A percentile compares a stretch with the other conserved stretches of the same genome.
These are phyloP conservation scores for Lasius fuliginosus DNA, from an alignment of 2,888 invertebrate genomes.

Conservation along the genomic window DNA sequence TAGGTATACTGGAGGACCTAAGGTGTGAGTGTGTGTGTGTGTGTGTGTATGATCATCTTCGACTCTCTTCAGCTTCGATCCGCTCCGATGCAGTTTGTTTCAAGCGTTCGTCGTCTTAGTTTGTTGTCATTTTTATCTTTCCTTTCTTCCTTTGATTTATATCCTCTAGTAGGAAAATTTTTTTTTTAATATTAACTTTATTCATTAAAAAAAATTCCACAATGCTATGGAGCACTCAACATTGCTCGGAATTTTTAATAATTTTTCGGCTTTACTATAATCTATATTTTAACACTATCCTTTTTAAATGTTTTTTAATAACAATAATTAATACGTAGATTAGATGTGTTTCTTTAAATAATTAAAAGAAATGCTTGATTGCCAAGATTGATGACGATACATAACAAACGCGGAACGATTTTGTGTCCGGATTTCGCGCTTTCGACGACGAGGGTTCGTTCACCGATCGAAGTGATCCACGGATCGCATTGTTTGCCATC, in stretches of 20 bases:
- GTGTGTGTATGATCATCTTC: not conserved
- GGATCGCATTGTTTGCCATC: slow-evolving; percentile 42
- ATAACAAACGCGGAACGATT: not conserved
- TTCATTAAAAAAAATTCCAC: not conserved
- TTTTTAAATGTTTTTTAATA: not conserved
- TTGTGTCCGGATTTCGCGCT: not conserved
- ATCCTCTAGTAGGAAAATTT: not conserved
- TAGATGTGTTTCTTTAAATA: not conserved
- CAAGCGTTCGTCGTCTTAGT: not conserved
- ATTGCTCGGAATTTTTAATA: not conserved
- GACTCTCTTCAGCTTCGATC: not conserved
- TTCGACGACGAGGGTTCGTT: slow-evolving; percentile 31
- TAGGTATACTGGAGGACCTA: slow-evolving; percentile 32
- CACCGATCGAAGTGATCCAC: slow-evolving; percentile 39
- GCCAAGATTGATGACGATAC: not conserved
- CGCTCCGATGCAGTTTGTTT: slow-evolving; percentile 2
- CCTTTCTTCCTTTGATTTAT: not conserved
- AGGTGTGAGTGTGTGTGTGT: not conserved
- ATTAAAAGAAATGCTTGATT: not conserved
- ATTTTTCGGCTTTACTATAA: not conserved
- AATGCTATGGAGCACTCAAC: too few relatives aligned
- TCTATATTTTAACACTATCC: not conserved
- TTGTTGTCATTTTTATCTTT: not conserved
- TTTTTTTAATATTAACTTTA: not conserved
- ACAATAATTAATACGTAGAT: not conserved